Conservation (phyloP, 2,888 invertebrate genomes). For the Nemotelus pantherinus region DNA sequence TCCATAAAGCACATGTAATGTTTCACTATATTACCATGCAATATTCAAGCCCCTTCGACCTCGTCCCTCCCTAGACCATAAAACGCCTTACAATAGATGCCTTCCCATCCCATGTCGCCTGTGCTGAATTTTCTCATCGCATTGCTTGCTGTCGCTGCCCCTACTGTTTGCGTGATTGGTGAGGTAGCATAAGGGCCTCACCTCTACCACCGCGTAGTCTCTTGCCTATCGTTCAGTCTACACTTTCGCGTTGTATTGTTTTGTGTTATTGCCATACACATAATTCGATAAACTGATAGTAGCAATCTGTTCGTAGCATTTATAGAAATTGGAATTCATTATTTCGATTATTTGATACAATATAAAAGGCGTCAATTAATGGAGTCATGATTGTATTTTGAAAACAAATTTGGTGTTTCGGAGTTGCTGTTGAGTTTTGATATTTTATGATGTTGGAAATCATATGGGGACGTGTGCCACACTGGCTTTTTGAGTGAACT, state of each 20-base stretch:
- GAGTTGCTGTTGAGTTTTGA: neutral
- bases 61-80: too few species aligned
- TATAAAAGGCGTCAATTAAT: constrained; percentile 38
- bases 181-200: too few species aligned
- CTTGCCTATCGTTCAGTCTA: neutral
- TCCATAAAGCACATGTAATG: constrained; percentile 40
- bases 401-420: constrained; percentile 7
- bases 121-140: neutral
- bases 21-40: constrained; percentile 3
- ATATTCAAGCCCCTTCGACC: too few species aligned
- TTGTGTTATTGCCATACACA: constrained; percentile 29
- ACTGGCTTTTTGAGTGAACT: too few species aligned
- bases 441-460: too few species aligned
- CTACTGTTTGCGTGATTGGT: neutral
- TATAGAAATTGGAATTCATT: constrained; percentile 39
- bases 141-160: neutral
- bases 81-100: too few species aligned
- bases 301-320: constrained; percentile 38
- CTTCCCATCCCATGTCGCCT: neutral
- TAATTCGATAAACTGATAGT: constrained; percentile 41
- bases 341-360: constrained; percentile 41
- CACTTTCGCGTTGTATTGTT: constrained; percentile 32
- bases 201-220: neutral
- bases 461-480: too few species aligned
- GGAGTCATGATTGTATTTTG: constrained; percentile 34